Base-by-base conservation (phyloP, 2,888 invertebrate species). In the Lordiphosa fenestrarum region DNA sequence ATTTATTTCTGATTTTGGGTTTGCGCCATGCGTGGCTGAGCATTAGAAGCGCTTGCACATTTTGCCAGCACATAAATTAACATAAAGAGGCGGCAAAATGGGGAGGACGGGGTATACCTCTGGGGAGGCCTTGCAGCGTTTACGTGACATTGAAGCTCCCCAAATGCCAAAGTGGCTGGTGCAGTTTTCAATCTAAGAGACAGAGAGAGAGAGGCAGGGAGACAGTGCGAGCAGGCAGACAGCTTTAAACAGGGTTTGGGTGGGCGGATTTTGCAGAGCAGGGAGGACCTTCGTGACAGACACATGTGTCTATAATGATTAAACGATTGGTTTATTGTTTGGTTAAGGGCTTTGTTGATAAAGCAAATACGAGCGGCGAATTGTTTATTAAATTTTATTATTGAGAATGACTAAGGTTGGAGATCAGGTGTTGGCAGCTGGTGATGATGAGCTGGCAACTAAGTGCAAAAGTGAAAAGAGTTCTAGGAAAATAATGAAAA, bases 51-150 rank as follows among this genome's bases (percentile, higher is more conserved):
- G 68, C 73, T 80, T 77, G 84, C 77, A 83, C 84, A 77, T 77
- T 77, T 83, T 77, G 81, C 77, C 84, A 80, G 84, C 77, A 71
- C 77, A 77, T 77, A 77, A 83, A 77, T 77, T 77, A 77, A 76
- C 77, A 83, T 83, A 83, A 77, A 83, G 54, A 60, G 61, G 55
- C 50, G 53, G 46, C 39, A 35, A 52, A 23, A 36, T 64, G 53
- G 30, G 52, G 15, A 9, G 25, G 36, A 9, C n/a, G n/a, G 37
- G 9, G 19, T 3, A 50, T 42, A 42, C 55, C 66, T 23, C 48
- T 33, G 46, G 63, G 58, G 60, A 66, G 50, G 51, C 64, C 67
- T 50, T 68, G 81, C 81, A 74, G 74, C 76, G 73, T 58, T 76
- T 75, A 75, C 81, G 75, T 80, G 84, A 77, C 77, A 77, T 76